phyloP scores from a whole-genome alignment of 2,113 vertebrate genomes.

The Lophochroa leadbeateri region DNA sequence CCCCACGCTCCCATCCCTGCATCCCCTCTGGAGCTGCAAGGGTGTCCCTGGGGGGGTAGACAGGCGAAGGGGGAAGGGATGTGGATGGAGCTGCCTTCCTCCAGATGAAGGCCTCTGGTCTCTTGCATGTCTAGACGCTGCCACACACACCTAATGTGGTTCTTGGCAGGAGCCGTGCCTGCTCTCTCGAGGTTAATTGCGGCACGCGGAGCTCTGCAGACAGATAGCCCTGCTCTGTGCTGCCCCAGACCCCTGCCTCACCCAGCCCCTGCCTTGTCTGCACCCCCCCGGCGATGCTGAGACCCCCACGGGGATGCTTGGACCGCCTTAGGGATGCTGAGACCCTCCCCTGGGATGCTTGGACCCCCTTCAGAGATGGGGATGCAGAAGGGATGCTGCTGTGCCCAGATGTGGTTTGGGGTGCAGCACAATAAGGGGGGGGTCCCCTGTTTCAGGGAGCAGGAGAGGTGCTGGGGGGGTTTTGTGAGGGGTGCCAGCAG shows the following conservation, averaged over 20 bases:
- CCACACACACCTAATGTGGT: slow-evolving; percentile 70
- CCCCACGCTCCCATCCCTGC: not conserved
- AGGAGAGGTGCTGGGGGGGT: rapidly evolving
- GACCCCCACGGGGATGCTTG: not conserved
- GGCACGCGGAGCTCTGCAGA: slow-evolving; percentile 11
- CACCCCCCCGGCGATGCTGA: not conserved
- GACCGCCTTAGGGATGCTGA: not conserved
- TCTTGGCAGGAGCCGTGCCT: slow-evolving; percentile 60
- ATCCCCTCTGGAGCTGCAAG: rapidly evolving
- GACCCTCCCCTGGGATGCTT: not conserved
- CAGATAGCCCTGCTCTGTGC: slow-evolving; percentile 16
- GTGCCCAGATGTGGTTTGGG: not conserved
- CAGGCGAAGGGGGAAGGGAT: not conserved
- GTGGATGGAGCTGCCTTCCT: slow-evolving; percentile 27
- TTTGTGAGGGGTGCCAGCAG: not conserved
- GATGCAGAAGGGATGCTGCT: not conserved
- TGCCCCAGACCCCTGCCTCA: not conserved
- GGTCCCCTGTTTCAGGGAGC: not conserved
- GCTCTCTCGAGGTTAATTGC: slow-evolving; percentile 66
- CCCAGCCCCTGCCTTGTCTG: not conserved
- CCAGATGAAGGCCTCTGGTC: slow-evolving; percentile 63
- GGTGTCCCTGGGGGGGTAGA: not conserved
- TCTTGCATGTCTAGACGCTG: slow-evolving; percentile 66
- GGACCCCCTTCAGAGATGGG: not conserved
- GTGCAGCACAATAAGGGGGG: not conserved